A percentile compares a stretch with the other conserved stretches of the same genome.
phyloP scores from a whole-genome alignment of 1,140 invertebrate genomes.

The Antheraea pernyi region DNA sequence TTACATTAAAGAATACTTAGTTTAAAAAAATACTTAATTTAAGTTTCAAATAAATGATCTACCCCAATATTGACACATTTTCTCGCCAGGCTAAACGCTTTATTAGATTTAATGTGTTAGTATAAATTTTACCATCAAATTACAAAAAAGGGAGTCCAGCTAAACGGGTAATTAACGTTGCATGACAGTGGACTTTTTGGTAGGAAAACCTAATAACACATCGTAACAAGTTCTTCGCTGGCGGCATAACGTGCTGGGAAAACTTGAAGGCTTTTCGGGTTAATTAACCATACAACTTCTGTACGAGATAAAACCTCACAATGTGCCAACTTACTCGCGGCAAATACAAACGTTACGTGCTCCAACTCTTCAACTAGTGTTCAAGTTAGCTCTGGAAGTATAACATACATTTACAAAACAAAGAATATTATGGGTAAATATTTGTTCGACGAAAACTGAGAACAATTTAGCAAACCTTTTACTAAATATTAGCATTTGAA shows the following conservation, averaged over 20 bases:
- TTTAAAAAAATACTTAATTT: too few species aligned
- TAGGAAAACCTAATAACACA: slow-evolving; percentile 36
- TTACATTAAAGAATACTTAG: too few species aligned
- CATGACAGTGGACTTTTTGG: slow-evolving; percentile 25
- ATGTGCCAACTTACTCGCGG: slow-evolving; percentile 26
- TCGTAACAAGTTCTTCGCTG: slow-evolving; percentile 56
- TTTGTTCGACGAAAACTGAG: neutral
- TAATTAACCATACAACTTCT: slow-evolving; percentile 67
- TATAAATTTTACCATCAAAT: neutral
- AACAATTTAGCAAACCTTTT: neutral
- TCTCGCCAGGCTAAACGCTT: too few species aligned
- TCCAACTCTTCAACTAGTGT: slow-evolving; percentile 2
- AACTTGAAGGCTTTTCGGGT: slow-evolving; percentile 55
- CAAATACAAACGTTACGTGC: slow-evolving; percentile 42
- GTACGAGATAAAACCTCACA: slow-evolving; percentile 46
- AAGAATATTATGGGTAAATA: neutral
- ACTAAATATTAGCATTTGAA: too few species aligned
- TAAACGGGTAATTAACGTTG: slow-evolving; percentile 6
- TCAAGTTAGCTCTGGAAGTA: neutral
- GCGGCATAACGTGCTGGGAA: slow-evolving; percentile 54
- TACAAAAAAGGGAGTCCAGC: neutral
- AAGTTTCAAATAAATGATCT: too few species aligned
- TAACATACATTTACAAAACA: neutral
- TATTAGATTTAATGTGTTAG: neutral
- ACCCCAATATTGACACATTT: too few species aligned